Conservation (phyloP, 2,888 invertebrate genomes). For the Thereva unica region DNA sequence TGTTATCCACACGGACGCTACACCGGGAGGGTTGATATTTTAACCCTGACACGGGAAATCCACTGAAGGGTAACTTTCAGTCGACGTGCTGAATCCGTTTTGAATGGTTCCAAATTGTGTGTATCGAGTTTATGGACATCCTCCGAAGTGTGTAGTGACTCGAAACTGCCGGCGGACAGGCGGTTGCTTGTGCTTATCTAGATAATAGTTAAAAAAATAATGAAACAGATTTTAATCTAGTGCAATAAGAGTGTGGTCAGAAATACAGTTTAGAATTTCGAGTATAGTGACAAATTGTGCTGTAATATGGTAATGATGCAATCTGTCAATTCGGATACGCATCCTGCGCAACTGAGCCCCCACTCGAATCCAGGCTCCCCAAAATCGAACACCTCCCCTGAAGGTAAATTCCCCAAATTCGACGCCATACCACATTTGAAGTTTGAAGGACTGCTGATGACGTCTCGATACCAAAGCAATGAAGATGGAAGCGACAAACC, state of each 20-base stretch:
- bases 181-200: too few relatives aligned
- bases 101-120: conserved; percentile 36
- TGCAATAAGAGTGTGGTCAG: too few relatives aligned
- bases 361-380: conserved; percentile 57
- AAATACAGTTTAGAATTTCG: too few relatives aligned
- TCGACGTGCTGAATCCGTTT: conserved; percentile 43
- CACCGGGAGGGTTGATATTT: conserved; percentile 25
- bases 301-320: conserved; percentile 58
- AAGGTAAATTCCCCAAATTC: conserved; percentile 36
- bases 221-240: too few relatives aligned
- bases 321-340: conserved; percentile 51
- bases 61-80: conserved; percentile 38
- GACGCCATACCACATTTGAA: conserved; percentile 40
- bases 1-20: conserved; percentile 4
- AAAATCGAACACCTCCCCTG: conserved; percentile 54
- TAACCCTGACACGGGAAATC: conserved; percentile 19
- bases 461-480: conserved; percentile 30
- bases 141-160: conserved; percentile 1
- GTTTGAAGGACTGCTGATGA: conserved; percentile 40
- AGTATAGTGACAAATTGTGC: neutral
- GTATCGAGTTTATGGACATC: neutral
- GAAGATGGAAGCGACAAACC: conserved; percentile 22
- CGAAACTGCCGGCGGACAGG: too few relatives aligned
- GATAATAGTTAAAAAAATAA: too few relatives aligned
- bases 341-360: conserved; percentile 55